These are phyloP conservation scores for Tanaodytes sp. DNA, from an alignment of 2,888 invertebrate genomes.

Conservation along the genomic window DNA sequence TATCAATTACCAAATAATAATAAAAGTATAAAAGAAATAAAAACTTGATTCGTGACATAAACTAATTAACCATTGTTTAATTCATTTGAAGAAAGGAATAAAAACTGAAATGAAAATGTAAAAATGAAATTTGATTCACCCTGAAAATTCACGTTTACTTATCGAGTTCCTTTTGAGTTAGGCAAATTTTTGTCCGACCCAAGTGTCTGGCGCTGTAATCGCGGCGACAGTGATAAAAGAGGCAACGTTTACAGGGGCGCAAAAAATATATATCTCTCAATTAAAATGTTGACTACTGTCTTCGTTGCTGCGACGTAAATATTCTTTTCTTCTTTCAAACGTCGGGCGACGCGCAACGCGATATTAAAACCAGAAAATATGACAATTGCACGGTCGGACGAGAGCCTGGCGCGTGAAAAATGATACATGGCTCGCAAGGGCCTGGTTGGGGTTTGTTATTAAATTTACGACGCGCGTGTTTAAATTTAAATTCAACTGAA, in stretches of 20 bases:
- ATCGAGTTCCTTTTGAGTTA: neutral
- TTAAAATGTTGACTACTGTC: conserved; percentile 33
- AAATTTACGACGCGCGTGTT: conserved; percentile 27
- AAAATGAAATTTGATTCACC: too few species aligned
- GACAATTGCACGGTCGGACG: conserved; percentile 27
- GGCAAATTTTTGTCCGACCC: conserved; percentile 1
- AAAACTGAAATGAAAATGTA: too few species aligned
- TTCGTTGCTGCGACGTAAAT: conserved; percentile 18
- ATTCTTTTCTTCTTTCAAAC: conserved; percentile 22
- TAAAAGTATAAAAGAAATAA: too few species aligned
- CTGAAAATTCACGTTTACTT: too few species aligned
- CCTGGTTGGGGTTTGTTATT: conserved; percentile 32
- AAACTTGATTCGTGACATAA: too few species aligned
- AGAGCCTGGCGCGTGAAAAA: conserved; percentile 24
- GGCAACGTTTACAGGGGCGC: conserved; percentile 11
- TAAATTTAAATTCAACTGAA: conserved; percentile 32
- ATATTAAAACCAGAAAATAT: conserved; percentile 36
- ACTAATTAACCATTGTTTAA: too few species aligned
- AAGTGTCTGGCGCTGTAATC: conserved; percentile 16
- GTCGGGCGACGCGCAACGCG: conserved; percentile 14
- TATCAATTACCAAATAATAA: too few species aligned
- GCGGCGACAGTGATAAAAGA: conserved; percentile 22
- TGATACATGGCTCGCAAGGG: conserved; percentile 23
- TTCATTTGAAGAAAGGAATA: too few species aligned
- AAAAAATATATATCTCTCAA: conserved; percentile 34